Evolutionary conservation across 1,140 invertebrate species (phyloP).

Genomic region (Calycopis cecrops): DNA sequence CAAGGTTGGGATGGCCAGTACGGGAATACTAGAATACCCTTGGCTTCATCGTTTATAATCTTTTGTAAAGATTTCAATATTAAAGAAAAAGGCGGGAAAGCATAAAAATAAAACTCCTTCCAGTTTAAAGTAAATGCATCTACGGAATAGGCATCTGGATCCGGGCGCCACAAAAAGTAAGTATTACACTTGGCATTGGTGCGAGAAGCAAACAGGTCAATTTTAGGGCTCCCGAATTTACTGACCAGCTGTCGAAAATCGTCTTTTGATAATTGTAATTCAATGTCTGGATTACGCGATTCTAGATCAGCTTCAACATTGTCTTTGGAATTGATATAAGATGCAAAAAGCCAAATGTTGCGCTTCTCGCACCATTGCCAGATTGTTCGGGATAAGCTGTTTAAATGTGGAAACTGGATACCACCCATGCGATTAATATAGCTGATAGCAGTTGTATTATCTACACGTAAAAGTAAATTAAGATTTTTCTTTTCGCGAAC

Average conservation of each 20-base stretch:
- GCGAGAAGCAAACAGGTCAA: conserved; percentile 19
- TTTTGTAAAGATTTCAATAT: conserved; percentile 21
- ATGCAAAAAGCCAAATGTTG: neutral
- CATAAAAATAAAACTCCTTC: conserved; percentile 19
- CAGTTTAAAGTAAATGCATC: conserved; percentile 23
- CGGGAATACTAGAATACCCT: conserved; percentile 23
- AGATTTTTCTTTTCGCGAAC: neutral
- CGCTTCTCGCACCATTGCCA: neutral
- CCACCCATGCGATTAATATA: neutral
- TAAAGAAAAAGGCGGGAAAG: conserved; percentile 34
- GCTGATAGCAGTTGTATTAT: neutral
- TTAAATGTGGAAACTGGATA: too few relatives aligned
- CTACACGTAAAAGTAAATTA: neutral
- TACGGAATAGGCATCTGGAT: conserved; percentile 17
- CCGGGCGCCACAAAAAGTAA: conserved; percentile 23
- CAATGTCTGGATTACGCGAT: conserved; percentile 15
- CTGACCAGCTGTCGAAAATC: neutral
- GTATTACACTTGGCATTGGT: conserved; percentile 18
- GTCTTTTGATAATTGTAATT: conserved; percentile 15
- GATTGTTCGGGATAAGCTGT: too few relatives aligned
- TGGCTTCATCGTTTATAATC: conserved; percentile 17
- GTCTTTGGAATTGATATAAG: neutral
- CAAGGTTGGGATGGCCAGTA: conserved; percentile 26
- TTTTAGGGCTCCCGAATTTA: conserved; percentile 14
- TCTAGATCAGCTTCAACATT: neutral